Conservation (phyloP, 64 coral and sea anemone species). For the Cladopsammia gracilis region DNA sequence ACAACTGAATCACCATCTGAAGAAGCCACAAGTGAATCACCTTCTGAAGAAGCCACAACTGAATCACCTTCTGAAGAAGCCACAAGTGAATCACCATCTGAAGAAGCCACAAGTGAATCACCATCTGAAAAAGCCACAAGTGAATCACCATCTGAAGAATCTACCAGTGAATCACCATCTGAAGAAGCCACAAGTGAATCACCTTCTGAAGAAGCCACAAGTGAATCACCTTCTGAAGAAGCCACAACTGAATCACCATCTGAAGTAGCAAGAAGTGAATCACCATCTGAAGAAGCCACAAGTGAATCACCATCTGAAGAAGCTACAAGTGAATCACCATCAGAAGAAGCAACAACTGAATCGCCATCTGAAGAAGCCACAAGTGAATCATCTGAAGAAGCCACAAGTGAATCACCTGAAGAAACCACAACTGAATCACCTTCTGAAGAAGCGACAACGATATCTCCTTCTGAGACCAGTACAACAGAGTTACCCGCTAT, state of each 20-base stretch:
- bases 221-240: not conserved
- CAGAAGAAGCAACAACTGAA: not conserved
- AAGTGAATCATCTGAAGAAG: not conserved
- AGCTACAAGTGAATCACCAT: not conserved
- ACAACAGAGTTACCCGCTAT: not conserved
- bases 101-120: not conserved
- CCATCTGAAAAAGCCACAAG: not conserved
- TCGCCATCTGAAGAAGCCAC: not conserved
- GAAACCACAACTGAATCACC: not conserved
- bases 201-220: not conserved
- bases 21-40: not conserved
- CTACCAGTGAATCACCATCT: not conserved
- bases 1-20: not conserved
- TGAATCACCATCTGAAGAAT: not conserved
- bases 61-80: not conserved
- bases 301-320: not conserved
- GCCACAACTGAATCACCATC: not conserved
- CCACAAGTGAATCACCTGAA: not conserved
- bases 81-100: slow-evolving; percentile 2
- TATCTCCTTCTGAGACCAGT: not conserved
- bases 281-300: not conserved
- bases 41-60: not conserved
- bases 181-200: not conserved
- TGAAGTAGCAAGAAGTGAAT: not conserved
- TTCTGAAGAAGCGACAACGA: not conserved